Base-by-base conservation (phyloP, 2,888 invertebrate species). In the Mellilla xanthometata region DNA sequence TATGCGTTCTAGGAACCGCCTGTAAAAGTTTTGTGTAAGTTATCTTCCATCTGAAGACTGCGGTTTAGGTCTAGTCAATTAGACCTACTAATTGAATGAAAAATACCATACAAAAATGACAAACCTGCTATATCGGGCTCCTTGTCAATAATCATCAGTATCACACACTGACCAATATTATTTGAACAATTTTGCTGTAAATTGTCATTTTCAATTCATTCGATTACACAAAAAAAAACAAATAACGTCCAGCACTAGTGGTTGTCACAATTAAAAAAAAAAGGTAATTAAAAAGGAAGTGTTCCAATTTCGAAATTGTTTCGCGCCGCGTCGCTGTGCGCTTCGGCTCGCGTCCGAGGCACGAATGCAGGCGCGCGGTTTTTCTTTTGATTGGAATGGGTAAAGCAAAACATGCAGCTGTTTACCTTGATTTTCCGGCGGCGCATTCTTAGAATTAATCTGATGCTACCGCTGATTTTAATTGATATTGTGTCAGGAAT, bases 111-210 rank as follows among this genome's bases (percentile, higher is more conserved):
- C n/a, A n/a, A 28, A 3, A 32, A 24, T 7, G 12, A 43, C 68
- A 48, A 56, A 72, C 72, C 72, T 68, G 63, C 56, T 48, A 55
- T 56, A 43, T 42, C 39, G 45, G 53, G 57, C 51, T 63, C 58
- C 54, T 55, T 55, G 51, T 33, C 49, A 54, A 52, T 54, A 48
- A 49, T 40, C 52, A 19, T 6, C 15, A 6, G 15, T 56, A 56
- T 82, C 68, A 87, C 62, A 88, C 86, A 81, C 89, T 80, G 46
- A 89, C 76, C 57, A 90, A 72, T 59, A 90, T 88, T 40, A 89
- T 90, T 64, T 90, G 89, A 49, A 90, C 89, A 44, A 90, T 78
- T 79, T 88, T 90, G 63, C 89, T 86, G 70, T 89, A 89, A 54
- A 90, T 81, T 8, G 89, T 89, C 89, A 90, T 90, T 64, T 69